Evolutionary conservation across 2,113 vertebrate species (phyloP), one percentile per base, ranked within the genome.

Genomic region (Proterorhinus semilunaris): DNA sequence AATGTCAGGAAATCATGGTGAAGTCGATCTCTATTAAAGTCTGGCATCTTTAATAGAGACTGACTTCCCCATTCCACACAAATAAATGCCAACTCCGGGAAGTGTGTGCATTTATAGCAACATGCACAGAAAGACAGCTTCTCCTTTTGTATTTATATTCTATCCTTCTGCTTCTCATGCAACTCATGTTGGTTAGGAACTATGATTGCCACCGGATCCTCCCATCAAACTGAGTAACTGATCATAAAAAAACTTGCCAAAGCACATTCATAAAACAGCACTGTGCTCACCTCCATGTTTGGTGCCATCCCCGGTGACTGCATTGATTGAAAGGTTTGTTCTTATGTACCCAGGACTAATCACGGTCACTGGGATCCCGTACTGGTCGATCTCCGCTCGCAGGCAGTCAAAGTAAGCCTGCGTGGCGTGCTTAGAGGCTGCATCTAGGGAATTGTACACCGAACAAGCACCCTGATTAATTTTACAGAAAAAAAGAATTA

Each of bases 321-420:
- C 96, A 0, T 98, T 99, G 52, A 97, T 42, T 0, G 98, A 99
- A 53, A 99, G 92, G 75, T 94, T 98, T 42, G 96, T 99, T 52
- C 87, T 90, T 74, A 99, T 97, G 88, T 99, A 98, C 0, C 96
- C 94, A 0, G 97, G 97, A 75, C 95, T 98, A 80, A 99, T 77
- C 2, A 99, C 93, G 0, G 94, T 97, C 86, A 99, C 97, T 0
- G 90, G 75, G 0, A 99, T 91, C 43, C 90, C 83, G 0, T 93
- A 87, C 72, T 90, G 88, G 43, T 95, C 91, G 0, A 98, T 80
- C 86, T 99, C 98, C 0, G 98, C 97, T 21, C 98, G 91, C 6
- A 99, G 86, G 13, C 97, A 98, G 82, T 99, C 98, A 12, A 96
- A 99, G 87, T 97, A 99, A 3, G 98, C 98, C 89, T 99, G 97